Conservation (phyloP, 1,140 invertebrate species). For the Microplitis mediator region DNA sequence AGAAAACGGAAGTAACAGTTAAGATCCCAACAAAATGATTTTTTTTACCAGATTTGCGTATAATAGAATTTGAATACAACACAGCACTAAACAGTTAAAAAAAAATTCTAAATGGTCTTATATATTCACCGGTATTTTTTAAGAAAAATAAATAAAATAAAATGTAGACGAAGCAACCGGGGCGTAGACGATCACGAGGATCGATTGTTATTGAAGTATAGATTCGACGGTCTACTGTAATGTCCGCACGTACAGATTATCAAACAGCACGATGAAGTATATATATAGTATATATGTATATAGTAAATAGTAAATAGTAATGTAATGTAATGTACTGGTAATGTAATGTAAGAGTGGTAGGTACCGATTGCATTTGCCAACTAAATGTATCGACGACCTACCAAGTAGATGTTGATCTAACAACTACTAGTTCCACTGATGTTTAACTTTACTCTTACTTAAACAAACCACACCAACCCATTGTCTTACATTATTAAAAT, state of each 20-base stretch:
- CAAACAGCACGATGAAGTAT: conserved; percentile 31
- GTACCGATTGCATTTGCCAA: background rate
- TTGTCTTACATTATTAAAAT: no score
- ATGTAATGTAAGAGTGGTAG: conserved; percentile 24
- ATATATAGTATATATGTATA: no score
- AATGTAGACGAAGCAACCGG: background rate
- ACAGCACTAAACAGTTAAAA: background rate
- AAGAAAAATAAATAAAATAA: no score
- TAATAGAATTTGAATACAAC: conserved; percentile 20
- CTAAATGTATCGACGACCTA: background rate
- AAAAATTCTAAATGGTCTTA: no score
- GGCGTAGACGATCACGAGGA: conserved; percentile 22
- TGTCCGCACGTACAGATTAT: conserved; percentile 42
- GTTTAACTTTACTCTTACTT: no score
- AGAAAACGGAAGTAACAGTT: no score
- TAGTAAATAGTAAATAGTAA: background rate
- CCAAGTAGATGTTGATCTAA: no score
- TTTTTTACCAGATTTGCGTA: conserved; percentile 10
- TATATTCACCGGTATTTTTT: no score
- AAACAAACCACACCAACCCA: no score
- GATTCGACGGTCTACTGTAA: conserved; percentile 23
- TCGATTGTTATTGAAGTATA: conserved; percentile 13
- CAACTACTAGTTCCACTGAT: no score
- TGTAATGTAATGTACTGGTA: conserved; percentile 28
- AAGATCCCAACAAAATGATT: no score